These are phyloP conservation scores for Columba guinea DNA, from an alignment of 2,797 vertebrate species.

Conservation along the genomic window DNA sequence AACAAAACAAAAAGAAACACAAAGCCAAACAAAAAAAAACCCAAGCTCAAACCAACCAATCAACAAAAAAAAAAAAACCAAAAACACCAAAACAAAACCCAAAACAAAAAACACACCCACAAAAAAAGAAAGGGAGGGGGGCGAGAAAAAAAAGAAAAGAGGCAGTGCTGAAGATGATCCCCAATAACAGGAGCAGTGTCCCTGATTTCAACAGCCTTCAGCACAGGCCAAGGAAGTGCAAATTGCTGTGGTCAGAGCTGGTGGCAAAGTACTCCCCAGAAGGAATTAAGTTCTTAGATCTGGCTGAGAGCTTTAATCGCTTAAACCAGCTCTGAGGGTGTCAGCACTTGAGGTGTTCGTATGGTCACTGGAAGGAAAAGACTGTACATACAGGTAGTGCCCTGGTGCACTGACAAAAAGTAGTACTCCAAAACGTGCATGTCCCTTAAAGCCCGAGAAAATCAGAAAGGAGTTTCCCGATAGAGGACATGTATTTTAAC, in stretches of 20 bases:
- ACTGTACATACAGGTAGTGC: background rate
- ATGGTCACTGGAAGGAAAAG: background rate
- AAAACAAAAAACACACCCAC: too few relatives aligned
- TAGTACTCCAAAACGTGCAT: background rate
- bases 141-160: background rate
- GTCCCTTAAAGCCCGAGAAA: background rate
- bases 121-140: too few relatives aligned
- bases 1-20: background rate
- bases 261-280: background rate
- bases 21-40: background rate
- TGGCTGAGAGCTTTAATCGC: background rate
- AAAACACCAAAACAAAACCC: too few relatives aligned
- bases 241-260: conserved; percentile 45
- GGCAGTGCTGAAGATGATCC: conserved; percentile 66
- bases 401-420: background rate
- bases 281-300: background rate
- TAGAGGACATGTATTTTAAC: background rate
- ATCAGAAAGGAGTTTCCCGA: background rate
- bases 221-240: conserved; percentile 63
- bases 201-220: conserved; percentile 65
- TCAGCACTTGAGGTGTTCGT: background rate
- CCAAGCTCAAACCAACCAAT: too few relatives aligned
- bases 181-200: conserved; percentile 1
- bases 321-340: background rate
- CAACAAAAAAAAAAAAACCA: too few relatives aligned